Percentiles rank a stretch among this genome's conserved stretches.
Conservation (phyloP, 2,113 vertebrate genomes). For the Chionomys nivalis region DNA sequence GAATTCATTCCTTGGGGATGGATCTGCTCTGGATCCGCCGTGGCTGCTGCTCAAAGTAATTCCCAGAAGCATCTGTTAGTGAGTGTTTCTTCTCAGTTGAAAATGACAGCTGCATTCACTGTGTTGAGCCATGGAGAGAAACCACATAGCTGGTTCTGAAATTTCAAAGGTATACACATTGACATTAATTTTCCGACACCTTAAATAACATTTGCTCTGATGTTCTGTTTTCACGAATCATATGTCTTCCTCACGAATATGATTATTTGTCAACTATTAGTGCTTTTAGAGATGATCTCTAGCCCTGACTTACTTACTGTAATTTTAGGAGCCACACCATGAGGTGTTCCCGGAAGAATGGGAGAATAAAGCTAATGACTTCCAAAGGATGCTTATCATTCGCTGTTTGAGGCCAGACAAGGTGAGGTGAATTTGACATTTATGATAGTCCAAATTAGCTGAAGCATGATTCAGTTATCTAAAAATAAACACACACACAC, state of each 20-base stretch:
- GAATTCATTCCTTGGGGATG: not conserved
- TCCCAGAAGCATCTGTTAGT: constrained; percentile 6
- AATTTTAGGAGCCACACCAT: constrained; percentile 87
- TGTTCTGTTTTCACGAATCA: not conserved
- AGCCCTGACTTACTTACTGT: not conserved
- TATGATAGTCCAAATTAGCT: not conserved
- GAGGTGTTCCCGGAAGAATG: constrained; percentile 87
- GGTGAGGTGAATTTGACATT: constrained; percentile 74
- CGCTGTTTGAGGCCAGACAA: constrained; percentile 93
- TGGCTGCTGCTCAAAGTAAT: not conserved
- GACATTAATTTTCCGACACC: not conserved
- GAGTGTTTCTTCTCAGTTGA: constrained; percentile 5
- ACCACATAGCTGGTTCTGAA: not conserved
- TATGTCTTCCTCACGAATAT: not conserved
- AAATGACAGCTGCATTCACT: constrained; percentile 11
- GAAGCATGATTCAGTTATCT: not conserved
- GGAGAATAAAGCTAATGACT: constrained; percentile 86
- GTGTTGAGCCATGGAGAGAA: not conserved
- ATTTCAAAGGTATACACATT: not conserved
- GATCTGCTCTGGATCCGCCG: not conserved
- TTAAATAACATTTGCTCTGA: not conserved
- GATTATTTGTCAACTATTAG: not conserved
- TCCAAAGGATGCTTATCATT: constrained; percentile 93
- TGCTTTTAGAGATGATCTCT: not conserved
- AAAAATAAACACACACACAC: not conserved